Percentiles rank a stretch among this genome's conserved stretches.
Conservation (phyloP, 2,113 vertebrate species). For the Gadus macrocephalus region DNA sequence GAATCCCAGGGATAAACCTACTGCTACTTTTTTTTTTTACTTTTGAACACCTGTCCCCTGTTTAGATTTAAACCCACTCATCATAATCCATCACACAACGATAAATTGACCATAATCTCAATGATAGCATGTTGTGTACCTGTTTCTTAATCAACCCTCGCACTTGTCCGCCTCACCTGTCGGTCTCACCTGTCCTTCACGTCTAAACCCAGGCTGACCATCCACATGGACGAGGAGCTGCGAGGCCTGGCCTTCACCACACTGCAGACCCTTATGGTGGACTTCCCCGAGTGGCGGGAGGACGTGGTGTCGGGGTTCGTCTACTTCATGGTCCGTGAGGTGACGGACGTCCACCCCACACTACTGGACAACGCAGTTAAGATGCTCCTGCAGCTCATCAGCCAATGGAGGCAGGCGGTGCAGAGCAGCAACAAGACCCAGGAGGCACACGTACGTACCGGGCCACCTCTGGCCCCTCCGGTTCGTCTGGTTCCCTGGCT, state of each 20-base stretch:
- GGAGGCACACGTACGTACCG: constrained; percentile 80
- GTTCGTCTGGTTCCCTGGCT: too few relatives aligned
- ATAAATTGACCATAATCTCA: too few relatives aligned
- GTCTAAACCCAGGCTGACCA: constrained; percentile 79
- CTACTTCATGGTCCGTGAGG: constrained; percentile 95
- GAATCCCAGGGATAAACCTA: too few relatives aligned
- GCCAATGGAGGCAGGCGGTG: constrained; percentile 93
- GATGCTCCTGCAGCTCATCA: constrained; percentile 96
- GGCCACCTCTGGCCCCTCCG: too few relatives aligned
- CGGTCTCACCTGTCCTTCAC: not conserved
- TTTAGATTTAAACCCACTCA: not conserved
- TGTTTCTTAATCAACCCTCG: too few relatives aligned
- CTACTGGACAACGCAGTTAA: constrained; percentile 96
- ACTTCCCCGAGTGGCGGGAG: constrained; percentile 97
- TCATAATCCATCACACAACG: too few relatives aligned
- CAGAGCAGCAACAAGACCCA: constrained; percentile 88
- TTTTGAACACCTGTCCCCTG: not conserved
- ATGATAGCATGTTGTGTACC: too few relatives aligned
- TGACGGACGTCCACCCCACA: constrained; percentile 92
- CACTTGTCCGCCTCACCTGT: too few relatives aligned
- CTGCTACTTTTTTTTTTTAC: not conserved
- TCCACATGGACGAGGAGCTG: constrained; percentile 99
- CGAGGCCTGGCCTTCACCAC: constrained; percentile 96
- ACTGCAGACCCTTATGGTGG: constrained; percentile 94
- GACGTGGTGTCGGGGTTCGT: constrained; percentile 96